Evolutionary conservation across 2,888 invertebrate species (phyloP).

Genomic region (Junonia oenone): DNA sequence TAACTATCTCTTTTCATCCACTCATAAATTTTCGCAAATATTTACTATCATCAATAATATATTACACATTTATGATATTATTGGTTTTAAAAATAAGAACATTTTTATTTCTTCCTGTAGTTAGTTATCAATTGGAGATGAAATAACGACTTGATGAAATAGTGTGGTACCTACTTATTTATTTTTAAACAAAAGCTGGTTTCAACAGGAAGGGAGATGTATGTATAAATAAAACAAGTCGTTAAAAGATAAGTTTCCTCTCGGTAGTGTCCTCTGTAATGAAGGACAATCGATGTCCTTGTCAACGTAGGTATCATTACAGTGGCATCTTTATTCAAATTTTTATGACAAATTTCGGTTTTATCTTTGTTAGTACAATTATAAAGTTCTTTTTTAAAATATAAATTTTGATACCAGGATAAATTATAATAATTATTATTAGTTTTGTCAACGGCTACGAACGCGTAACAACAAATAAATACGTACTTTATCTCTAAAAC

Average conservation of each 20-base stretch:
- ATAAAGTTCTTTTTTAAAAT: too few relatives aligned
- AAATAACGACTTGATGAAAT: background rate
- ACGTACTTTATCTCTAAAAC: too few relatives aligned
- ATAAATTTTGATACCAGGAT: too few relatives aligned
- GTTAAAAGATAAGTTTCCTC: background rate
- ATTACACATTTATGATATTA: too few relatives aligned
- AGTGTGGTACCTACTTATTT: too few relatives aligned
- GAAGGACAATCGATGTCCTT: background rate
- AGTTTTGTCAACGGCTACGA: too few relatives aligned
- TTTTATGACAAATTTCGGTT: background rate
- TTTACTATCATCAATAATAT: too few relatives aligned
- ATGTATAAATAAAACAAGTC: background rate
- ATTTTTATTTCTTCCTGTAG: background rate
- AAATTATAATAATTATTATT: too few relatives aligned
- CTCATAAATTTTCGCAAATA: too few relatives aligned
- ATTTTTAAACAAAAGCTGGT: background rate
- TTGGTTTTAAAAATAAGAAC: background rate
- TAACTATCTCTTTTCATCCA: too few relatives aligned
- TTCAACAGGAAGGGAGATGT: background rate
- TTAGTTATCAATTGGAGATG: background rate
- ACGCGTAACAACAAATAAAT: too few relatives aligned
- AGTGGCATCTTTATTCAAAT: background rate
- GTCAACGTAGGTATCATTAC: background rate
- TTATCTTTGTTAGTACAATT: too few relatives aligned
- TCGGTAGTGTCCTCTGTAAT: background rate